A percentile compares a stretch with the other conserved stretches of the same genome.
Conservation (phyloP, 1,140 invertebrate genomes). For the Aphaenogaster ashmeadi region DNA sequence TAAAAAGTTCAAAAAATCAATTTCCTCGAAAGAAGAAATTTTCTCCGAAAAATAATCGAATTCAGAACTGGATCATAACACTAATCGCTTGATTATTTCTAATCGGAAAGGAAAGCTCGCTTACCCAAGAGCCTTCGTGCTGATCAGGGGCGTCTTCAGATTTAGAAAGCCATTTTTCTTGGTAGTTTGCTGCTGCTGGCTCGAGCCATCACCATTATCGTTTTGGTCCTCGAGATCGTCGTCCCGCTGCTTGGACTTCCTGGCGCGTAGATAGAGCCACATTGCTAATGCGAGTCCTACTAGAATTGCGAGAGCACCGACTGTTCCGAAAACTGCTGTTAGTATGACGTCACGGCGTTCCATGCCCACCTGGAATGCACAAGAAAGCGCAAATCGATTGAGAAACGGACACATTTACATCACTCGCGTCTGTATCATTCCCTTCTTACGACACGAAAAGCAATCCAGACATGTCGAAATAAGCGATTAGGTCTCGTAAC, state of each 20-base stretch:
- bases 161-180: conserved; percentile 91
- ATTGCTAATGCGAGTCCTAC: conserved; percentile 85
- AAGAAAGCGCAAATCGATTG: conserved; percentile 26
- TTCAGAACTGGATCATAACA: background rate
- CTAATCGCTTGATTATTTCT: background rate
- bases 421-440: background rate
- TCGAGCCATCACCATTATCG: conserved; percentile 75
- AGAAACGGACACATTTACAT: conserved; percentile 26
- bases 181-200: conserved; percentile 71
- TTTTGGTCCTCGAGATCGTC: conserved; percentile 82
- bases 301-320: conserved; percentile 85
- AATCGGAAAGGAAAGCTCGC: conserved; percentile 67
- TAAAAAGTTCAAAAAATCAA: background rate
- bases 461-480: background rate
- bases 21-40: background rate
- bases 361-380: conserved; percentile 85
- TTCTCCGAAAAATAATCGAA: background rate
- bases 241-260: conserved; percentile 83
- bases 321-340: conserved; percentile 86
- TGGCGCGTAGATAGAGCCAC: conserved; percentile 85
- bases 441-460: background rate
- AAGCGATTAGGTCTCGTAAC: background rate
- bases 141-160: conserved; percentile 92
- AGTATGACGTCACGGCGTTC: conserved; percentile 87
- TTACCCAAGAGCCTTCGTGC: conserved; percentile 89